These are phyloP conservation scores for Cosmia pyralina DNA, from an alignment of 2,888 invertebrate genomes.

Conservation along the genomic window DNA sequence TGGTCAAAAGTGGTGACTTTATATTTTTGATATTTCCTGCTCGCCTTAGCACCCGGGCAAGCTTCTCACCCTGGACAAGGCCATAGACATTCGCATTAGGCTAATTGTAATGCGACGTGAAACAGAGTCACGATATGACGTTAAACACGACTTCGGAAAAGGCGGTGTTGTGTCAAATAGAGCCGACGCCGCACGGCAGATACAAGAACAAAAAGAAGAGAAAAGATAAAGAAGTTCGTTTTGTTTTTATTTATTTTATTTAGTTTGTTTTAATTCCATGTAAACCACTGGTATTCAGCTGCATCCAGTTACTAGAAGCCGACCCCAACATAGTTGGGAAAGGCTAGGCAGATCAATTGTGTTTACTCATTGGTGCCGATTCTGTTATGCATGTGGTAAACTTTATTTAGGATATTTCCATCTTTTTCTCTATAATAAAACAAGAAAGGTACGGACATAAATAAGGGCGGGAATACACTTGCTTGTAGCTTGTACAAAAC, in stretches of 20 bases:
- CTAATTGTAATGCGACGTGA: slow-evolving; percentile 27
- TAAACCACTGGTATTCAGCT: too few relatives aligned
- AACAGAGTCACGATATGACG: slow-evolving; percentile 79
- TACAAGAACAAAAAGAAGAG: slow-evolving; percentile 81
- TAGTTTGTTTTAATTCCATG: slow-evolving; percentile 20
- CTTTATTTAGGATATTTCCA: neutral
- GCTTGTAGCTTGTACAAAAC: too few relatives aligned
- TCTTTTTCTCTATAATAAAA: neutral
- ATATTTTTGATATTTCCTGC: neutral
- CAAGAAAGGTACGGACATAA: neutral
- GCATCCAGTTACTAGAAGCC: too few relatives aligned
- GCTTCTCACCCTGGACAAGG: neutral
- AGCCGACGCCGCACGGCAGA: slow-evolving; percentile 78
- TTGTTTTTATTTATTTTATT: slow-evolving; percentile 23
- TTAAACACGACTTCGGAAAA: slow-evolving; percentile 76
- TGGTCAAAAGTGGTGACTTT: neutral
- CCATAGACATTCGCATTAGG: neutral
- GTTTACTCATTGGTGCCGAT: neutral
- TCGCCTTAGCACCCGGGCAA: neutral
- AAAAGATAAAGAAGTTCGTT: slow-evolving; percentile 92
- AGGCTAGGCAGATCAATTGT: neutral
- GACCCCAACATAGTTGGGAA: too few relatives aligned
- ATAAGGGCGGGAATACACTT: neutral
- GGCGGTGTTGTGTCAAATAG: slow-evolving; percentile 83
- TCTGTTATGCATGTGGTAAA: neutral